Evolutionary conservation across 53 echinoderm and acorn worm species (phyloP), one percentile per base, ranked within the genome.

Genomic region (Zoroaster sp.): DNA sequence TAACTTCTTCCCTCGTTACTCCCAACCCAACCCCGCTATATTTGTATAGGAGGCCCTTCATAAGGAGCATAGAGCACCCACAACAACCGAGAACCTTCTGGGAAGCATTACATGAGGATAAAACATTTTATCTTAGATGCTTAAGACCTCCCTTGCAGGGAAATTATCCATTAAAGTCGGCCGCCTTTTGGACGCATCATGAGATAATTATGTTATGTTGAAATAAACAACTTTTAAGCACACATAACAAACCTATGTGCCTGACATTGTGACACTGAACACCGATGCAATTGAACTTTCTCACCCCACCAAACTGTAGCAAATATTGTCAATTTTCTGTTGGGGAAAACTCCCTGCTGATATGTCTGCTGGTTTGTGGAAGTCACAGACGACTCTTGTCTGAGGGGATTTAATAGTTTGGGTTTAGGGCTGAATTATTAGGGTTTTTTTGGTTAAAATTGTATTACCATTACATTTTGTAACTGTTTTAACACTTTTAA

Each of bases 321-420:
- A 51, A 76, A 51, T 76, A 46, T 76, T 15, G 30, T 41, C 76
- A 45, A 46, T 33, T 76, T 33, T 2, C 4, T 17, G 52, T 30
- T 7, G 1, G 76, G 1, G 76, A n/a, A 49, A 75, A 47, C 6
- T 40, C 32, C 76, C 76, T 49, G 76, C 76, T 76, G 76, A 76
- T 41, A 76, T 2, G 15, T 15, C 15, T 0, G 4, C 13, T 11
- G 6, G 18, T 55, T 7, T 55, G 4, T 18, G 9, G 59, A 11
- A 69, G 3, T 69, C n/a, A 17, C 25, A 69, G 14, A 66, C 5
- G 66, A 7, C 4, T 66, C 14, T 55, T 7, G 4, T 21, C 14
- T 17, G 20, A 7, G 33, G n/a, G 28, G 1, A 33, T 3, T n/a
- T n/a, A n/a, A n/a, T n/a, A n/a, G n/a, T n/a, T n/a, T n/a, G n/a